Evolutionary conservation across 2,797 vertebrate species (phyloP), one percentile per base, ranked within the genome.

Genomic region (Eleutherodactylus coqui): DNA sequence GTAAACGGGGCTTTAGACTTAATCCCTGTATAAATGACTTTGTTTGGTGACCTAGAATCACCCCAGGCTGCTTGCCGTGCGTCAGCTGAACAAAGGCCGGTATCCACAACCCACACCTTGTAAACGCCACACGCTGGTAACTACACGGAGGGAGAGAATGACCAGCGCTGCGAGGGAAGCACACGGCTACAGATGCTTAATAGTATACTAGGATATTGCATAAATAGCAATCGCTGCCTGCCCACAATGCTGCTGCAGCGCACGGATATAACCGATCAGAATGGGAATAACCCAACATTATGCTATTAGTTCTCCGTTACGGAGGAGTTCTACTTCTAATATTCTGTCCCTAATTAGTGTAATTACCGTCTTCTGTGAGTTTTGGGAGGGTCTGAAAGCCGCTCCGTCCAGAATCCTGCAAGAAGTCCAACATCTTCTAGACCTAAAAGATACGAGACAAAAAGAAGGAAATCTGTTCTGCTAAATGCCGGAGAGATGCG

Each of bases 341-440:
- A 10, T 21, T 24, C 51, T 55, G 19, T 55, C 21, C 53, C n/a
- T n/a, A n/a, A n/a, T n/a, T n/a, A n/a, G n/a, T n/a, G n/a, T n/a
- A n/a, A n/a, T 49, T 83, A 95, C 96, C 95, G 45, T 93, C 90
- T 47, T 91, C 90, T 4, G 90, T 92, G 75, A 96, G 92, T 27
- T 84, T 90, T 2, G 90, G 90, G 24, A 96, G 91, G 0, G 92
- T 92, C 0, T 90, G 91, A 45, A 91, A 89, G 27, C 88, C 69
- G 38, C 88, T 89, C 58, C 79, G 90, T 82, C 91, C 90, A 16
- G 89, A 53, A 13, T 91, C 89, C 4, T 91, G 89, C 79, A 92
- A 75, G 10, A 11, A 88, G 77, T 96, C 93, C 64, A 92, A 85
- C 95, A 96, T 96, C n/a, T 82, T 83, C 7, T 5, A 73, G 19